These are phyloP conservation scores for Lacerta bilineata DNA, from an alignment of 2,797 vertebrate species.

Conservation along the genomic window DNA sequence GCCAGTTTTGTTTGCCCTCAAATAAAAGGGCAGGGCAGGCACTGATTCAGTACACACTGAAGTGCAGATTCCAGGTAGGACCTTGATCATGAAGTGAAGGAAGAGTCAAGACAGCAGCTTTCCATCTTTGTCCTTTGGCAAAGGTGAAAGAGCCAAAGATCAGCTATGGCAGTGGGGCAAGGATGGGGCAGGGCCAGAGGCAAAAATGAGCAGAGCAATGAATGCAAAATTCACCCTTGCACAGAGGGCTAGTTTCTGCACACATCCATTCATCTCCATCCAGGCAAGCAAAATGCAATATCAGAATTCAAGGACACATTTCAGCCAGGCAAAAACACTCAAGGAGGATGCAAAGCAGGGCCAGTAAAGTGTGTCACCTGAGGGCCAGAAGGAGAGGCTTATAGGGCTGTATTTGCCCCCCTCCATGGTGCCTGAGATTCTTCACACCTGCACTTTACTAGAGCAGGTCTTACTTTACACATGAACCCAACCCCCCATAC, in stretches of 20 bases:
- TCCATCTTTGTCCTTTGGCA: too few relatives aligned
- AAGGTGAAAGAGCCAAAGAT: background rate
- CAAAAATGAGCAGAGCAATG: background rate
- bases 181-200: background rate
- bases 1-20: conserved; percentile 33
- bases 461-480: background rate
- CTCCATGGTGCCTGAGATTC: too few relatives aligned
- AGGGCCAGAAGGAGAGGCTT: too few relatives aligned
- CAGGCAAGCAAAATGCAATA: too few relatives aligned
- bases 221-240: too few relatives aligned
- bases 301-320: too few relatives aligned
- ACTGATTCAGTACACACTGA: background rate
- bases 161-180: too few relatives aligned
- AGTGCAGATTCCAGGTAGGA: background rate
- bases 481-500: background rate
- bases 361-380: too few relatives aligned
- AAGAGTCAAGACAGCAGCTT: background rate
- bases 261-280: too few relatives aligned
- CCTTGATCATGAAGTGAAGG: background rate
- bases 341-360: background rate
- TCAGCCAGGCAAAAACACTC: too few relatives aligned
- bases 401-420: too few relatives aligned
- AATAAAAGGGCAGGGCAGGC: background rate
- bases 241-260: too few relatives aligned
- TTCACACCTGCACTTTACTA: background rate